A percentile compares a stretch with the other conserved stretches of the same genome.
phyloP scores from a whole-genome alignment of 2,113 vertebrate species.

The Perca schrenkii region DNA sequence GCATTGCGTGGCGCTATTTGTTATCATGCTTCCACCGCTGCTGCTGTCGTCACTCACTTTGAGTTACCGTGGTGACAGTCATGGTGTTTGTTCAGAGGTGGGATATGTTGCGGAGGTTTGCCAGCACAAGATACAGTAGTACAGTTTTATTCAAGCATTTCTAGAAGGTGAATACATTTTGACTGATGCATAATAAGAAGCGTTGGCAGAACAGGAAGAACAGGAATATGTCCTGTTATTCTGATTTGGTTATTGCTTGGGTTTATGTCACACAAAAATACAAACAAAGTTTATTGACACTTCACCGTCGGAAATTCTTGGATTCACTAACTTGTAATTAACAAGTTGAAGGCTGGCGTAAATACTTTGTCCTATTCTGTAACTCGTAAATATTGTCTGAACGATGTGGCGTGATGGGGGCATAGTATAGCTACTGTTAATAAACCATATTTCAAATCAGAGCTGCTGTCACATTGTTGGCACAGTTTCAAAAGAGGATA shows the following conservation, averaged over 20 bases:
- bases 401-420: too few relatives aligned
- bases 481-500: neutral
- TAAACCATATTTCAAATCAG: neutral
- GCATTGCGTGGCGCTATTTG: slow-evolving; percentile 3
- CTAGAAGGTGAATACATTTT: neutral
- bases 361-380: neutral
- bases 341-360: neutral
- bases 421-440: neutral
- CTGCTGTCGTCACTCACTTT: slow-evolving; percentile 8
- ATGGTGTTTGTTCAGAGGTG: slow-evolving; percentile 5
- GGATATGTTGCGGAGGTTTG: neutral
- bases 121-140: neutral
- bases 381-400: neutral
- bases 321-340: neutral
- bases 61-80: slow-evolving; percentile 6
- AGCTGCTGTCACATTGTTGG: neutral
- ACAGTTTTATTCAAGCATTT: neutral
- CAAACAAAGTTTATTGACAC: too few relatives aligned
- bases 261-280: neutral
- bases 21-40: too few relatives aligned
- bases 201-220: neutral
- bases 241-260: neutral
- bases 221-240: neutral
- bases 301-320: neutral
- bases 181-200: neutral